Conservation (phyloP, 2,888 invertebrate genomes). For the Cataglyphis albicans region DNA sequence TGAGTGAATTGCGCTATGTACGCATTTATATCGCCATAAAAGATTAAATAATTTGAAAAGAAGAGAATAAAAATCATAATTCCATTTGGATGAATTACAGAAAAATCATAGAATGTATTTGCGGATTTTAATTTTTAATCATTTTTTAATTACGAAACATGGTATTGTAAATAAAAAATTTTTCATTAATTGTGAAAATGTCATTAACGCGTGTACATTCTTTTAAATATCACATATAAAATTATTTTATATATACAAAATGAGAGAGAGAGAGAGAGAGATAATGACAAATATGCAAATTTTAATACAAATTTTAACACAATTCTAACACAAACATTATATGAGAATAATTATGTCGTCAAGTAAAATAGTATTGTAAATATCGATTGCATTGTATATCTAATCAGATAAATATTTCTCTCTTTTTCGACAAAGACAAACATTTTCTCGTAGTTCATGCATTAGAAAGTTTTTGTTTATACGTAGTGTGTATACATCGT, state of each 20-base stretch:
- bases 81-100: conserved; percentile 40
- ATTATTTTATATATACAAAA: conserved; percentile 9
- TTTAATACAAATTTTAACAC: not conserved
- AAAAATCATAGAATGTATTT: conserved; percentile 4
- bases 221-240: not conserved
- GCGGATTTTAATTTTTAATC: conserved; percentile 1
- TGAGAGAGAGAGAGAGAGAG: not conserved
- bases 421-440: conserved; percentile 3
- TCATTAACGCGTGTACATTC: not conserved
- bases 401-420: conserved; percentile 7
- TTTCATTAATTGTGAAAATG: not conserved
- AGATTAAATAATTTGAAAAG: conserved; percentile 5
- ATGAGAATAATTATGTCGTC: not conserved
- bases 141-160: not conserved
- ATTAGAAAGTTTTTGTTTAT: conserved; percentile 43
- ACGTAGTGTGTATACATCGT: not conserved
- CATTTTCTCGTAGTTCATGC: not conserved
- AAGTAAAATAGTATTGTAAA: not conserved
- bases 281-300: not conserved
- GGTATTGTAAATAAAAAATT: not conserved
- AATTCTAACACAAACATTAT: not conserved
- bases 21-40: not conserved
- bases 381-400: conserved; percentile 17
- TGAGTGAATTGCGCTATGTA: conserved; percentile 7
- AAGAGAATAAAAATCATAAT: conserved; percentile 27